Conservation (phyloP, 2,113 vertebrate species). For the Vicugna pacos region DNA sequence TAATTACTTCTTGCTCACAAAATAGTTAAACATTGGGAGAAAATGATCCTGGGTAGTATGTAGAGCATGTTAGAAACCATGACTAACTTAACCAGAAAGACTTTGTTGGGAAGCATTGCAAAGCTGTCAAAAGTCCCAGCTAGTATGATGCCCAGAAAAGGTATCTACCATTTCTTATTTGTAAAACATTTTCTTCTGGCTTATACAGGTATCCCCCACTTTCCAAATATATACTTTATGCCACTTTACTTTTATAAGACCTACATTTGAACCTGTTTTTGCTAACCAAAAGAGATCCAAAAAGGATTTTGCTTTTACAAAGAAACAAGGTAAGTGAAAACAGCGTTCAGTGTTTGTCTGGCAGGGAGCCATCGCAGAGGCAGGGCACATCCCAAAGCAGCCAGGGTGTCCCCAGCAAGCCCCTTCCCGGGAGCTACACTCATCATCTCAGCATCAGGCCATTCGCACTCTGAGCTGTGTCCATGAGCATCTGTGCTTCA, state of each 20-base stretch:
- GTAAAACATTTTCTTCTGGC: constrained; percentile 25
- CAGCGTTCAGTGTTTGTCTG: neutral
- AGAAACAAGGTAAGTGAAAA: neutral
- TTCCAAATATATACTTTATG: neutral
- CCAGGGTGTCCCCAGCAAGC: neutral
- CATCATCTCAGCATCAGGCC: neutral
- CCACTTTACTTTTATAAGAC: neutral
- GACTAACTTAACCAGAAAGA: neutral
- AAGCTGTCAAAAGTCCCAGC: neutral
- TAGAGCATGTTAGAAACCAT: neutral
- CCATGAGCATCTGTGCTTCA: neutral
- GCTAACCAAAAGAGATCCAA: neutral
- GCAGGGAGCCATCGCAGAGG: neutral
- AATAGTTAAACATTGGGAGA: neutral
- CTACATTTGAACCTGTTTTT: neutral
- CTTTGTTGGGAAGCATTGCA: neutral
- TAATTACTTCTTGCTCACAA: neutral
- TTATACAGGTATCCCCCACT: neutral
- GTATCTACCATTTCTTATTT: constrained; percentile 5
- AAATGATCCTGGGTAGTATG: neutral
- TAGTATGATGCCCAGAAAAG: neutral
- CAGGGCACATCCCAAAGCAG: neutral
- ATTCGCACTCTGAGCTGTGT: neutral
- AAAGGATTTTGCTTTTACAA: neutral
- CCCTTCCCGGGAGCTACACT: too few relatives aligned